Evolutionary conservation across 2,888 invertebrate species (phyloP).

Genomic region (Myopa tessellatipennis): DNA sequence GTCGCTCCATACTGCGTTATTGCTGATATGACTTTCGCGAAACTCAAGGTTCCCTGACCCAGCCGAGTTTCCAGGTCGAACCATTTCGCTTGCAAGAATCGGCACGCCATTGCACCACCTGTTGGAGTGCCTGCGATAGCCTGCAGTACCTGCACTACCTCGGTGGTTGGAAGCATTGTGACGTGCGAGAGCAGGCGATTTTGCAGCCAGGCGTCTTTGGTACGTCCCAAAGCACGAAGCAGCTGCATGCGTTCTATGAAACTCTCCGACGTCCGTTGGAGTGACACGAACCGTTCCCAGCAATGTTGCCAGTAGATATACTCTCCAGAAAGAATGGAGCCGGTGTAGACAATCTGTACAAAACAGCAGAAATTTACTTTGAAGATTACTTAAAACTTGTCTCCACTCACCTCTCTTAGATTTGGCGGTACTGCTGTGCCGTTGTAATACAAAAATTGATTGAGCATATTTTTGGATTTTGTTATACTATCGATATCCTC

Average conservation of each 20-base stretch:
- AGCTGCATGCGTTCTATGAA: constrained; percentile 67
- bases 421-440: constrained; percentile 65
- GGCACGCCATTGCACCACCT: constrained; percentile 68
- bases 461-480: constrained; percentile 65
- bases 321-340: constrained; percentile 67
- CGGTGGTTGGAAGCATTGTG: constrained; percentile 66
- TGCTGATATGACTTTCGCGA: constrained; percentile 68
- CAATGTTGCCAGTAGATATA: constrained; percentile 68
- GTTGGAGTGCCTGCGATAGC: constrained; percentile 69
- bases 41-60: constrained; percentile 66
- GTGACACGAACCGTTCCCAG: constrained; percentile 66
- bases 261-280: constrained; percentile 65
- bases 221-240: constrained; percentile 66
- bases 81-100: constrained; percentile 68
- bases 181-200: constrained; percentile 68
- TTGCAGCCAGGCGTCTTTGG: constrained; percentile 69
- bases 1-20: constrained; percentile 69
- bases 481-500: constrained; percentile 66
- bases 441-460: constrained; percentile 64
- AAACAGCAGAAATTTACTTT: not conserved
- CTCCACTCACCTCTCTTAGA: constrained; percentile 63
- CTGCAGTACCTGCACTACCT: constrained; percentile 67
- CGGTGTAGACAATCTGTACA: constrained; percentile 67
- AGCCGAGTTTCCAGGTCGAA: constrained; percentile 66
- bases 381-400: not conserved